Base-by-base conservation (phyloP, 1,140 invertebrate genomes). In the Brachionus plicatilis region DNA sequence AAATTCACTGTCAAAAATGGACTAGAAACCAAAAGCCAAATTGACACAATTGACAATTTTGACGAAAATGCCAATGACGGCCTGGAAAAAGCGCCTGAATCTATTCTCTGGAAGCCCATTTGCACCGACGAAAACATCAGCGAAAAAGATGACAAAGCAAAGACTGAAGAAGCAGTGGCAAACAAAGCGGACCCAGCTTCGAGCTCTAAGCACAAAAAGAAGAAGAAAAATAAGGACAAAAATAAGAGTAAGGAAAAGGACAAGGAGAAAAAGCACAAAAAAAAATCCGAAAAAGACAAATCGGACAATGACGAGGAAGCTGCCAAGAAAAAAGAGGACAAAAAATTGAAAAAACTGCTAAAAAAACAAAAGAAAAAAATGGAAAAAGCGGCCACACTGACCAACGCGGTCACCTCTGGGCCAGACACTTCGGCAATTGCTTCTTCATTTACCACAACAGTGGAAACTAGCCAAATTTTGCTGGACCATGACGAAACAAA, bases 211-310 rank as follows among this genome's bases (percentile, higher is more conserved):
- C 53, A 82, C 12, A 82, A 82, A 41, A 82, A 82, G 53, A 82
- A 82, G 56, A 82, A 82, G 20, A 82, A 82, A 45, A 68, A 82
- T 68, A 82, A 82, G 17, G 79, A 82, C 7, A 82, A 68, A 45
- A 68, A 27, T 60, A 82, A 68, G 33, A 68, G 17, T 17, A 82
- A 82, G 33, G 79, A 82, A 43, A 82, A 82, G 17, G 79, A 82
- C 8, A 60, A 65, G 5, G 79, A 82, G 50, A 82, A 82, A 45
- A 65, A 82, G 20, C 79, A 60, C 43, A 45, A 82, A 27, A 60
- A 82, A 82, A 82, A 82, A 24, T 53, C 43, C 50, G 79, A 82
- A 41, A 82, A 82, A 41, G 65, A 82, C 24, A 82, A 82, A 68
- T 27, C n/a, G 3, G 53, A 76, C 3, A 76, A 76, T 47, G 45